phyloP scores from a whole-genome alignment of 2,797 vertebrate species.

The Dipus sagitta region DNA sequence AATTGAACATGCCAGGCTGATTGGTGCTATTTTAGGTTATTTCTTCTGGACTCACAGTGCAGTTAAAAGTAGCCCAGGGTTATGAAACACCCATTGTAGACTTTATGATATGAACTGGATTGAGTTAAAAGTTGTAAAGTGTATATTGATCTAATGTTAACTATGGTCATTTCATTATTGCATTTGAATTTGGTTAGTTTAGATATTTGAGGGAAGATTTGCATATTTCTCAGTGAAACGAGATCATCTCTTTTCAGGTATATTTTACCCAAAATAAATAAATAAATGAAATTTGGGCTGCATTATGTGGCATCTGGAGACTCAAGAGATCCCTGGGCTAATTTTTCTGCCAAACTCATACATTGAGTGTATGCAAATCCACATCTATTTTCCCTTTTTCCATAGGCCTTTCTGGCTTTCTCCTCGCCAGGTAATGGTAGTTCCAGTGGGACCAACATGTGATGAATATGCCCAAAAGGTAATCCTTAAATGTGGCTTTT shows the following conservation, averaged over 20 bases:
- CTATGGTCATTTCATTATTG: neutral
- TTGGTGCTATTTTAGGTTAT: neutral
- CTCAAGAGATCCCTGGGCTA: neutral
- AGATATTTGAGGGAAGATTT: neutral
- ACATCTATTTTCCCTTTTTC: conserved; percentile 65
- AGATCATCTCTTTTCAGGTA: conserved; percentile 9
- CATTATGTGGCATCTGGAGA: neutral
- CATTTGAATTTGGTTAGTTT: conserved; percentile 4
- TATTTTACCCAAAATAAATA: neutral
- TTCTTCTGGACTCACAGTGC: neutral
- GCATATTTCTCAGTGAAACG: neutral
- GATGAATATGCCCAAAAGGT: conserved; percentile 98
- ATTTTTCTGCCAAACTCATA: neutral
- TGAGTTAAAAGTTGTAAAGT: neutral
- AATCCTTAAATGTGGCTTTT: neutral
- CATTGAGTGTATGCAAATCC: neutral
- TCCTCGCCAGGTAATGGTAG: conserved; percentile 97
- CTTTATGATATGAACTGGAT: neutral
- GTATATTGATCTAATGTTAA: neutral
- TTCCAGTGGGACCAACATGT: conserved; percentile 95
- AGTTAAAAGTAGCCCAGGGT: neutral
- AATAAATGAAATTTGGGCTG: neutral
- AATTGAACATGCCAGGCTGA: neutral
- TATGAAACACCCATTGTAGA: neutral
- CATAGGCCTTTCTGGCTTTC: conserved; percentile 98